These are phyloP conservation scores for Fistularia commersonii DNA, from an alignment of 2,797 vertebrate species.

Conservation along the genomic window DNA sequence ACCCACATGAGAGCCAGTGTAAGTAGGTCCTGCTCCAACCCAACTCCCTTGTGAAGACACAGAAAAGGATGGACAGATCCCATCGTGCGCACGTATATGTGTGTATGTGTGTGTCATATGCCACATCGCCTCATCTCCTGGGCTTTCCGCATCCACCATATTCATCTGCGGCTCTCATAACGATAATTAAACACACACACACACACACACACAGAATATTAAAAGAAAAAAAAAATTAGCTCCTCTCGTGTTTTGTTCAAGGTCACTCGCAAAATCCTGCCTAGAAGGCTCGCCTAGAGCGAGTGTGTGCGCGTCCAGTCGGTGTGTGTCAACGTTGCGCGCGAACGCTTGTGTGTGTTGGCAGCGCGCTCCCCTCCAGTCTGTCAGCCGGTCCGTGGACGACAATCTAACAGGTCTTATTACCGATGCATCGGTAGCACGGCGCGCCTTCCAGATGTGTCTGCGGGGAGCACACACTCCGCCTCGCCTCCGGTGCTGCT, in stretches of 20 bases:
- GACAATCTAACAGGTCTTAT: too few relatives aligned
- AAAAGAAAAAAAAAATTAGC: conserved; percentile 13
- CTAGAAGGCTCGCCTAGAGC: conserved; percentile 58
- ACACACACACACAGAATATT: conserved; percentile 29
- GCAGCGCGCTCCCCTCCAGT: too few relatives aligned
- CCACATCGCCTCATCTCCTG: conserved; percentile 50
- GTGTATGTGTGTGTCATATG: conserved; percentile 38
- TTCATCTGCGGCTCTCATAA: conserved; percentile 64
- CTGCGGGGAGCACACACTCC: too few relatives aligned
- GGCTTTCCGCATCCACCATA: conserved; percentile 54
- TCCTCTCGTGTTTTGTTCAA: conserved; percentile 36
- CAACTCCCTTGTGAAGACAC: conserved; percentile 30
- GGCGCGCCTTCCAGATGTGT: too few relatives aligned
- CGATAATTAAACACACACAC: conserved; percentile 50
- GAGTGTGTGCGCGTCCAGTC: conserved; percentile 4
- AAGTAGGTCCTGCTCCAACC: conserved; percentile 57
- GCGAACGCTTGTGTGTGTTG: too few relatives aligned
- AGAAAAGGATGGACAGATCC: conserved; percentile 55
- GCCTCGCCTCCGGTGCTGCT: too few relatives aligned
- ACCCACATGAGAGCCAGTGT: conserved; percentile 48
- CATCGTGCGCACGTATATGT: conserved; percentile 35
- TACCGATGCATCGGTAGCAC: too few relatives aligned
- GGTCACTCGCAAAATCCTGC: conserved; percentile 57
- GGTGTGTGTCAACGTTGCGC: neutral
- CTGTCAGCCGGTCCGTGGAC: too few relatives aligned